Conservation (phyloP, 2,888 invertebrate genomes). For the Myopa tessellatipennis region DNA sequence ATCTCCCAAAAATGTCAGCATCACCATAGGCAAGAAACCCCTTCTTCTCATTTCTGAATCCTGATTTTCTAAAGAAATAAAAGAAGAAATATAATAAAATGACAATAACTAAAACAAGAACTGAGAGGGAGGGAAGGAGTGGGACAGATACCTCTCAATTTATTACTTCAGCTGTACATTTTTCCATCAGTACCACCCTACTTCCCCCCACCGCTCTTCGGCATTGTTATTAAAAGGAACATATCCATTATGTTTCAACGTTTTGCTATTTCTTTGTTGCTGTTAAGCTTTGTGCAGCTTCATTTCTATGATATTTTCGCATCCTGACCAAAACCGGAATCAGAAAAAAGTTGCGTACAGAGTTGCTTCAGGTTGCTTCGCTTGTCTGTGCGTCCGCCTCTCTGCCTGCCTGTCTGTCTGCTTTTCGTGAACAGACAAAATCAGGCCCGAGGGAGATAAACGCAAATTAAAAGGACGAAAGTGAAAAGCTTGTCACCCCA, state of each 20-base stretch:
- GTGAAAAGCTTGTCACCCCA: conserved; percentile 56
- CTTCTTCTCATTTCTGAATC: too few species aligned
- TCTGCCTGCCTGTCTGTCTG: neutral
- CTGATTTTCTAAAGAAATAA: too few species aligned
- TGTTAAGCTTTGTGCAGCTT: neutral
- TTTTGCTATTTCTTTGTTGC: neutral
- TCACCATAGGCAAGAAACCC: too few species aligned
- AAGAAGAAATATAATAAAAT: too few species aligned
- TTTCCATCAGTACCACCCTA: neutral
- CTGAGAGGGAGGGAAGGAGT: too few species aligned
- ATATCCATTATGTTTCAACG: neutral
- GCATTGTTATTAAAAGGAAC: neutral
- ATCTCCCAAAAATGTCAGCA: too few species aligned
- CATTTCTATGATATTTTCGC: neutral
- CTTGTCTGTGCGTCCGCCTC: too few species aligned
- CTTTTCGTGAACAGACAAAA: neutral
- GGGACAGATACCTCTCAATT: neutral
- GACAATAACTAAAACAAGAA: too few species aligned
- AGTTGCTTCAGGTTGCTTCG: neutral
- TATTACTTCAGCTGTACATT: neutral
- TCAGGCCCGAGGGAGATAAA: conserved; percentile 50
- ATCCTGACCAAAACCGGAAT: too few species aligned
- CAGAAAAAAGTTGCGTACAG: neutral
- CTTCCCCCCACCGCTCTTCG: neutral
- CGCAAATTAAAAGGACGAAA: conserved; percentile 56